These are phyloP conservation scores for Mimachlamys varia DNA, from an alignment of 2,888 invertebrate species.

Conservation along the genomic window DNA sequence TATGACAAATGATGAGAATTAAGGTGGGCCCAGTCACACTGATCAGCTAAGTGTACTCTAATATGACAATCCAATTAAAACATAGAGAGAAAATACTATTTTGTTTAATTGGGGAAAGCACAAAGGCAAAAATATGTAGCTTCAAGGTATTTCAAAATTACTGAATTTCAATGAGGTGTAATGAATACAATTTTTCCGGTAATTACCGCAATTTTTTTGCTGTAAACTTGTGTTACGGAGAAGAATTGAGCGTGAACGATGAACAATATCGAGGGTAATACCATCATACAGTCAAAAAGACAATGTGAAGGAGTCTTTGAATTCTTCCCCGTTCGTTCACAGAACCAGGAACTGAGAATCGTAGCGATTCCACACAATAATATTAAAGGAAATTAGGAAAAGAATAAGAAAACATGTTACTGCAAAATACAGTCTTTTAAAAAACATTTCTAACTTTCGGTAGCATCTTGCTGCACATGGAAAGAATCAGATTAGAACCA, in stretches of 20 bases:
- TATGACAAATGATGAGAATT: too few species aligned
- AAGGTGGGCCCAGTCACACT: not conserved
- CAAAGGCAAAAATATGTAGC: not conserved
- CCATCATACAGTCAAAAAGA: constrained; percentile 5
- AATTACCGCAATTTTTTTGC: not conserved
- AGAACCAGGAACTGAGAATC: not conserved
- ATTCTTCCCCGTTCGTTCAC: not conserved
- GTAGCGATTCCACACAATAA: not conserved
- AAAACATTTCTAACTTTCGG: not conserved
- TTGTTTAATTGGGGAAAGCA: not conserved
- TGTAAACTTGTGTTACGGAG: not conserved
- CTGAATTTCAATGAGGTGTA: not conserved
- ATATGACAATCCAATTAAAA: not conserved
- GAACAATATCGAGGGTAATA: not conserved
- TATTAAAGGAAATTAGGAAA: not conserved
- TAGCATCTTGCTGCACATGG: not conserved
- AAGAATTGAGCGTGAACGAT: not conserved
- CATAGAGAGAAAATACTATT: not conserved
- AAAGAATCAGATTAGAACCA: not conserved
- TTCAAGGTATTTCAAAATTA: not conserved
- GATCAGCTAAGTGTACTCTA: not conserved
- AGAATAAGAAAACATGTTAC: not conserved
- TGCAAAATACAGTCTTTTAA: not conserved
- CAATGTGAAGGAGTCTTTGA: not conserved
- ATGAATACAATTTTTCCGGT: constrained; percentile 21